Percentiles rank a stretch among this genome's conserved stretches.
Conservation (phyloP, 2,797 vertebrate species). For the Phataginus tricuspis region DNA sequence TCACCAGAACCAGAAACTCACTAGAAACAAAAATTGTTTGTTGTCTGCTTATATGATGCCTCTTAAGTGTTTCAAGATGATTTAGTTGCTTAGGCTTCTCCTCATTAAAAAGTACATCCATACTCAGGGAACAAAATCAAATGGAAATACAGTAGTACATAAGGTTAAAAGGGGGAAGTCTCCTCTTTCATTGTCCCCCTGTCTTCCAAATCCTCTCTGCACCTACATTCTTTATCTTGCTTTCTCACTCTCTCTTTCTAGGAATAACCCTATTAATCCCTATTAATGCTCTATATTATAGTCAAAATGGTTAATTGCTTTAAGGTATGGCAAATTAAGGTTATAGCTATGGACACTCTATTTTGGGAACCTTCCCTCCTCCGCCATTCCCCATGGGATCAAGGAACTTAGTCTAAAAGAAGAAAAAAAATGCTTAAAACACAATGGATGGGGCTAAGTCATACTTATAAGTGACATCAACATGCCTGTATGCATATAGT, state of each 20-base stretch:
- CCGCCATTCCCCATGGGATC: neutral
- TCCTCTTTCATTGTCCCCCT: neutral
- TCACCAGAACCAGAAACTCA: constrained; percentile 15
- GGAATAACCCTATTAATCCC: neutral
- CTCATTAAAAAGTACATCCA: constrained; percentile 49
- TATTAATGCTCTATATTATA: neutral
- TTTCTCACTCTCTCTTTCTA: neutral
- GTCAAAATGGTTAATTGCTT: neutral
- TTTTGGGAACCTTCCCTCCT: neutral
- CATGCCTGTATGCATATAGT: neutral
- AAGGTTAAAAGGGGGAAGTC: neutral
- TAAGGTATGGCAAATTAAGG: neutral
- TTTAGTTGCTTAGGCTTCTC: neutral
- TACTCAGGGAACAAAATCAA: neutral
- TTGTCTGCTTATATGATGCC: neutral
- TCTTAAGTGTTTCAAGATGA: neutral
- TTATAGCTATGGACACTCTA: neutral
- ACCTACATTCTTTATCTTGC: neutral
- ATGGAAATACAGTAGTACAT: neutral
- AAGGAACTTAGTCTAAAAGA: neutral
- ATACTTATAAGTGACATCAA: neutral
- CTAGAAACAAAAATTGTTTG: neutral
- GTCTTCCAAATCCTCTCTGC: neutral
- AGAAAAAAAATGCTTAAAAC: neutral
- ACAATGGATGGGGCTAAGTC: neutral